Percentiles rank a stretch among this genome's conserved stretches.
Conservation (phyloP, 1,140 invertebrate genomes). For the Caenorhabditis briggsae region DNA sequence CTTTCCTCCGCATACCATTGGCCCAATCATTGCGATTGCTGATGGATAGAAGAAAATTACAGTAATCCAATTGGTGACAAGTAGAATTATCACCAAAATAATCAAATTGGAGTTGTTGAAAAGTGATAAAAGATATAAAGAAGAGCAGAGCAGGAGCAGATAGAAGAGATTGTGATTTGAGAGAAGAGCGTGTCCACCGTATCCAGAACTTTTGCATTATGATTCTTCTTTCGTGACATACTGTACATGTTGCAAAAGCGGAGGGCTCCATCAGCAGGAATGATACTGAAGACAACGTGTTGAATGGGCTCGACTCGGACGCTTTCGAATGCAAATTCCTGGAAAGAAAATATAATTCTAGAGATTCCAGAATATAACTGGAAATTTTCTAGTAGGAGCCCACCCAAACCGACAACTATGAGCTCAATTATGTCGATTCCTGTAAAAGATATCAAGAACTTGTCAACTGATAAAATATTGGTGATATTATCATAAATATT, state of each 20-base stretch:
- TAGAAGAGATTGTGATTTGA: slow-evolving; percentile 14
- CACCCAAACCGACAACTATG: too few relatives aligned
- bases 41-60: slow-evolving; percentile 35
- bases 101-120: not conserved
- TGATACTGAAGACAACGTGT: slow-evolving; percentile 11
- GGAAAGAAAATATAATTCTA: not conserved
- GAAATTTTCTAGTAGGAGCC: not conserved
- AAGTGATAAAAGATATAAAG: slow-evolving; percentile 1
- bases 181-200: slow-evolving; percentile 19
- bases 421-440: too few relatives aligned
- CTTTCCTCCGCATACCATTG: slow-evolving; percentile 17
- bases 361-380: not conserved
- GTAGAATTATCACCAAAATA: not conserved
- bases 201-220: slow-evolving; percentile 27
- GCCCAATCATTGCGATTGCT: not conserved
- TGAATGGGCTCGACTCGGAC: slow-evolving; percentile 13
- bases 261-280: slow-evolving; percentile 26
- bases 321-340: slow-evolving; percentile 16
- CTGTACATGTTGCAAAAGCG: slow-evolving; percentile 34
- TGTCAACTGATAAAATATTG: too few relatives aligned
- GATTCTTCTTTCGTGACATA: slow-evolving; percentile 46
- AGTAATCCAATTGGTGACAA: slow-evolving; percentile 25
- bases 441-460: too few relatives aligned
- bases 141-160: slow-evolving; percentile 1
- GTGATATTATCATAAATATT: too few relatives aligned